Evolutionary conservation across 2,797 vertebrate species (phyloP).

Genomic region (Alauda arvensis): DNA sequence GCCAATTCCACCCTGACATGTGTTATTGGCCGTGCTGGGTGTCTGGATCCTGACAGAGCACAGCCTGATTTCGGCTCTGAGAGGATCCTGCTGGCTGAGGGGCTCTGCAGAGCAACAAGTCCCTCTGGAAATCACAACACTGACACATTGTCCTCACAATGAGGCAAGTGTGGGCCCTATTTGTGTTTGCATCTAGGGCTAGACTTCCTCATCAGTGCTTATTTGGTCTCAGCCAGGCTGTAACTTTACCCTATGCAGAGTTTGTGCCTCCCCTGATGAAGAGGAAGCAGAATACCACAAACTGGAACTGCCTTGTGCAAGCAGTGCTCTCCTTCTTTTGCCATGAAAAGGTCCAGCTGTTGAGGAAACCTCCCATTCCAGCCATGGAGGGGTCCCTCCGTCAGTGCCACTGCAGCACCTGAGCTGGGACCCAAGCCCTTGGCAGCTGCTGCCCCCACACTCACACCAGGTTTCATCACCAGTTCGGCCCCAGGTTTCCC

Average conservation of each 20-base stretch:
- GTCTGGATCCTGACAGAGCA: background rate
- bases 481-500: background rate
- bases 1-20: background rate
- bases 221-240: background rate
- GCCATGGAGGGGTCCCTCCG: too few species aligned
- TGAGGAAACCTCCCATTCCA: rapidly evolving
- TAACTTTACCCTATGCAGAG: rapidly evolving
- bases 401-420: background rate
- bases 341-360: background rate
- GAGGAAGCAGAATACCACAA: background rate
- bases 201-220: background rate
- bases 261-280: background rate
- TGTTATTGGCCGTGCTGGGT: background rate
- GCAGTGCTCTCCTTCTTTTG: background rate
- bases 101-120: background rate
- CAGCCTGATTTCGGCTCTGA: background rate
- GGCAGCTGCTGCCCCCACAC: background rate
- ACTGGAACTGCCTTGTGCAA: background rate
- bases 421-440: background rate
- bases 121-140: background rate
- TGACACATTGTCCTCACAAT: background rate
- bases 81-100: background rate
- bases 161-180: background rate
- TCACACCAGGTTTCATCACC: too few species aligned
- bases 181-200: background rate